These are phyloP conservation scores for Tridacna gigas DNA, from an alignment of 2,888 invertebrate species.

Conservation along the genomic window DNA sequence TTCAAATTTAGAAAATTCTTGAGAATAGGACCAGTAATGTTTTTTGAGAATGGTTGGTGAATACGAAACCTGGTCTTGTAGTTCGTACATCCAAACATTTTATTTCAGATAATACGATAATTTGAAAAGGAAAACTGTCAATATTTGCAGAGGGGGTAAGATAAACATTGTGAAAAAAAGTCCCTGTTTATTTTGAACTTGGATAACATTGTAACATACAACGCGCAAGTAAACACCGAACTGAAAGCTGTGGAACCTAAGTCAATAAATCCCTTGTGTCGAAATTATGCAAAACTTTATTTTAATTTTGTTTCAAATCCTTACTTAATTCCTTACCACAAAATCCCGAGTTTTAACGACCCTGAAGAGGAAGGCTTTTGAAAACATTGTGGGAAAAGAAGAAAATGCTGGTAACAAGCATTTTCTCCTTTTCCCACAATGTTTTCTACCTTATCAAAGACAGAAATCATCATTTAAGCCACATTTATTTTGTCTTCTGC, in stretches of 20 bases:
- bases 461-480: too few species aligned
- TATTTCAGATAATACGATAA: not conserved
- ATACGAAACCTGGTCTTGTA: too few species aligned
- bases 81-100: too few species aligned
- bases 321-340: not conserved
- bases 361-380: not conserved
- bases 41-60: too few species aligned
- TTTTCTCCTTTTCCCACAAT: not conserved
- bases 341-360: too few species aligned
- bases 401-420: not conserved
- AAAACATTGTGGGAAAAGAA: not conserved
- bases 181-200: conserved; percentile 2
- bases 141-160: conserved; percentile 3
- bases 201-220: conserved; percentile 24
- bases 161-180: conserved; percentile 2
- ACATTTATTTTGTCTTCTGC: too few species aligned
- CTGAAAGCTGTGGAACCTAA: conserved; percentile 14
- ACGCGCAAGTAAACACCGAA: conserved; percentile 1
- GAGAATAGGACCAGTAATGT: too few species aligned
- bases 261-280: not conserved
- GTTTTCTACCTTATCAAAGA: too few species aligned
- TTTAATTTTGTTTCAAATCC: not conserved
- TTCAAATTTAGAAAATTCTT: too few species aligned
- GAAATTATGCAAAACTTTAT: too few species aligned
- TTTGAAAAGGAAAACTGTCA: not conserved